These are phyloP conservation scores for Pararge aegeria DNA, from an alignment of 1,140 invertebrate species.

Conservation along the genomic window DNA sequence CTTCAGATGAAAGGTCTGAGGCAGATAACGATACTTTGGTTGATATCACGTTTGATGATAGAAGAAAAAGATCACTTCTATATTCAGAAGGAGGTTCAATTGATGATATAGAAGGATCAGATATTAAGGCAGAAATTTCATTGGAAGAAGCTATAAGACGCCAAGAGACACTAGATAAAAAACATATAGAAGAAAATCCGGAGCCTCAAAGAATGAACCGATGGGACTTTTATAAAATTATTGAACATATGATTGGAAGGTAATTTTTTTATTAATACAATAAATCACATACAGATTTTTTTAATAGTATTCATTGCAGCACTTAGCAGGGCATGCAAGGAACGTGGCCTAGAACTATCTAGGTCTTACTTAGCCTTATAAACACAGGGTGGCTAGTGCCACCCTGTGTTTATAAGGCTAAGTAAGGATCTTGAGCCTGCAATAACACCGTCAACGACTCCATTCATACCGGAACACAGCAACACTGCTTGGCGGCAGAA, in stretches of 20 bases:
- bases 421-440: too few species aligned
- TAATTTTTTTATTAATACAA: slow-evolving; percentile 32
- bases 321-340: too few species aligned
- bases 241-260: slow-evolving; percentile 79
- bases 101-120: slow-evolving; percentile 35
- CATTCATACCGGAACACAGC: too few species aligned
- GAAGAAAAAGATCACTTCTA: slow-evolving; percentile 51
- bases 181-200: slow-evolving; percentile 49
- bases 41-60: slow-evolving; percentile 66
- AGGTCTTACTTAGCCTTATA: too few species aligned
- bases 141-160: slow-evolving; percentile 64
- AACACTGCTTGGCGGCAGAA: too few species aligned
- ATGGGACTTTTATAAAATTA: slow-evolving; percentile 83
- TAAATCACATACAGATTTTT: too few species aligned
- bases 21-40: slow-evolving; percentile 60
- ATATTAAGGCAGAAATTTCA: slow-evolving; percentile 43
- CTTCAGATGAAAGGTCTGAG: slow-evolving; percentile 16
- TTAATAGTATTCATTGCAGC: too few species aligned
- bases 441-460: too few species aligned
- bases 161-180: slow-evolving; percentile 62
- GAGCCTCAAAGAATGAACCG: slow-evolving; percentile 74
- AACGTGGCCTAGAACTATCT: too few species aligned
- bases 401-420: too few species aligned
- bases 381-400: too few species aligned
- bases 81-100: slow-evolving; percentile 63